Percentiles rank a stretch among this genome's conserved stretches.
Conservation (phyloP, 2,888 invertebrate species). For the Archips crataeganus region DNA sequence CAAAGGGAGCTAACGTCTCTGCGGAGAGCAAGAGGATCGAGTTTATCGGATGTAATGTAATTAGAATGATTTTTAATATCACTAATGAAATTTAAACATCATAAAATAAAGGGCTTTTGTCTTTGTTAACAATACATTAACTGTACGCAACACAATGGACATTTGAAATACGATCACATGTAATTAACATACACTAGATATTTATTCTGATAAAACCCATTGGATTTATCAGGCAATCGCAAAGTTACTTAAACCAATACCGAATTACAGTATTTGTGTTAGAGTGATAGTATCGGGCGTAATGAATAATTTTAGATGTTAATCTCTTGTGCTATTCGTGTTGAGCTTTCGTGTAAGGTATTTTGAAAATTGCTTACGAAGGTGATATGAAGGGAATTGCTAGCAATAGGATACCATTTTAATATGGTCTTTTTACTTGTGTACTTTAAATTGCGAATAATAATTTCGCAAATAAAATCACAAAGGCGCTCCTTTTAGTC, state of each 20-base stretch:
- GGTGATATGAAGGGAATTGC: neutral
- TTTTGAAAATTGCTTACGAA: neutral
- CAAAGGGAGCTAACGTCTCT: no score
- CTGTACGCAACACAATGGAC: neutral
- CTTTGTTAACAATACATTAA: neutral
- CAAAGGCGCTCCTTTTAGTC: no score
- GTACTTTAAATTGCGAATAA: no score
- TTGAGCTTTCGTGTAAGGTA: neutral
- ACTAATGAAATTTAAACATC: neutral
- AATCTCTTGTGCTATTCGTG: neutral
- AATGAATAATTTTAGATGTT: slow-evolving; percentile 5
- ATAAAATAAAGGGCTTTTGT: neutral
- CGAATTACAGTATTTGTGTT: slow-evolving; percentile 11
- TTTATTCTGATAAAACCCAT: neutral
- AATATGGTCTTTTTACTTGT: no score
- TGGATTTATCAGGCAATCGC: slow-evolving; percentile 20
- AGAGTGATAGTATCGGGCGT: neutral
- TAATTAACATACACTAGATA: neutral
- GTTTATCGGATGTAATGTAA: no score
- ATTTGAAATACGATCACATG: neutral
- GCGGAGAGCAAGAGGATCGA: no score
- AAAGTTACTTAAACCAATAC: slow-evolving; percentile 15
- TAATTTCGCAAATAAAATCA: no score
- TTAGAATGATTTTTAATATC: neutral
- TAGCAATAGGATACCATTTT: neutral